Evolutionary conservation across 2,797 vertebrate genomes (phyloP), one percentile per base, ranked within the genome.

Genomic region (Onychomys arenicola): DNA sequence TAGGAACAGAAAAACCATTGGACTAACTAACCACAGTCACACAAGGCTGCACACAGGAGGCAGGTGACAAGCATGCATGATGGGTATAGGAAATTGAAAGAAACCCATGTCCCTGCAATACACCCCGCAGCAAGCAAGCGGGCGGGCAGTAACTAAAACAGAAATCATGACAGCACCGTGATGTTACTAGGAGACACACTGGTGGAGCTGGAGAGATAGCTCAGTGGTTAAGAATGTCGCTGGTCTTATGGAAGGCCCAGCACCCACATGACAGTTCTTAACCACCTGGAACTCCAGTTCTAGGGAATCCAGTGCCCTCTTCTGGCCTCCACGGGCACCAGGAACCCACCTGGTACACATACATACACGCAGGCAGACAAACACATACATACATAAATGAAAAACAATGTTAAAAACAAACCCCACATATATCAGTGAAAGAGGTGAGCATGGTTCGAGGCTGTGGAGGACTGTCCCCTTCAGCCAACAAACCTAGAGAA

Each of bases 1-100:
- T 11, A 90, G 52, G 61, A 90, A 97, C 92, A 67, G 46, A 95
- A 94, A 91, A 91, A 92, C 32, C 32, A 81, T 3, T 17, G 7
- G 61, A 27, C 37, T 73, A 94, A 67, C 90, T n/a, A n/a, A n/a
- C n/a, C n/a, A n/a, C 57, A 76, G 78, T 14, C 69, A 89, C 0
- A 75, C 21, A 34, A 43, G 23, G 65, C 6, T 83, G 32, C 83
- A 55, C 0, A 55, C 0, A 75, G n/a, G 65, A 63, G 23, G 80
- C n/a, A n/a, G 25, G 73, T 71, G 57, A 65, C 25, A 77, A 63
- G 40, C 43, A 21, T 6, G 2, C 16, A 23, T 13, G 13, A 83
- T 9, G 10, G 46, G 77, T 29, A 43, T 6, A 34, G 78, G 40
- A 59, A 34, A 19, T 46, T 25, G 73, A 83, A 80, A 86, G 40